phyloP scores from a whole-genome alignment of 2,113 vertebrate species.

The Puntigrus tetrazona region DNA sequence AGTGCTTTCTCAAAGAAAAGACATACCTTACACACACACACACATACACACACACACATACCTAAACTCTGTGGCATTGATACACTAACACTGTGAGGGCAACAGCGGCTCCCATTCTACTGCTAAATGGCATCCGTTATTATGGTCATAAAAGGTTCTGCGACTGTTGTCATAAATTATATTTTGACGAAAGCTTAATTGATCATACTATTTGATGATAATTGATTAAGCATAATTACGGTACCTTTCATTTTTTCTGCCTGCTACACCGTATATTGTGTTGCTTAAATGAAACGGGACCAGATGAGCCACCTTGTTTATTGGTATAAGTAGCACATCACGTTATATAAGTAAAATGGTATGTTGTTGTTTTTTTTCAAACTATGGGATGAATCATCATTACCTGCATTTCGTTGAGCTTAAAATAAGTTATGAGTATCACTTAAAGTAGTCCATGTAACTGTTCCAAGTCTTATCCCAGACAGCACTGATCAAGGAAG shows the following conservation, averaged over 20 bases:
- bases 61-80: not conserved
- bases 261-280: not conserved
- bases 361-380: not conserved
- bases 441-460: not conserved
- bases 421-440: not conserved
- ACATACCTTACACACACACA: slow-evolving; percentile 51
- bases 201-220: not conserved
- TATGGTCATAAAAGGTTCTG: not conserved
- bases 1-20: not conserved
- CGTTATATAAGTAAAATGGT: not conserved
- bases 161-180: not conserved
- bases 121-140: not conserved
- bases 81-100: not conserved
- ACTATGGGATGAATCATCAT: not conserved
- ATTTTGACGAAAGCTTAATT: not conserved
- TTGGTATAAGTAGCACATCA: too few species aligned
- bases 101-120: not conserved
- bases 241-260: not conserved
- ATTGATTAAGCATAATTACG: slow-evolving; percentile 7
- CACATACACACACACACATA: too few species aligned
- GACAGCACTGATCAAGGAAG: too few species aligned
- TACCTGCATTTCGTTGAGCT: not conserved
- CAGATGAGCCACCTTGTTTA: not conserved
- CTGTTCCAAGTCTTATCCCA: not conserved
- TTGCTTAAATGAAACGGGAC: not conserved